A percentile compares a stretch with the other conserved stretches of the same genome.
These are phyloP conservation scores for Xylocampa areola DNA, from an alignment of 2,888 invertebrate species.

Conservation along the genomic window DNA sequence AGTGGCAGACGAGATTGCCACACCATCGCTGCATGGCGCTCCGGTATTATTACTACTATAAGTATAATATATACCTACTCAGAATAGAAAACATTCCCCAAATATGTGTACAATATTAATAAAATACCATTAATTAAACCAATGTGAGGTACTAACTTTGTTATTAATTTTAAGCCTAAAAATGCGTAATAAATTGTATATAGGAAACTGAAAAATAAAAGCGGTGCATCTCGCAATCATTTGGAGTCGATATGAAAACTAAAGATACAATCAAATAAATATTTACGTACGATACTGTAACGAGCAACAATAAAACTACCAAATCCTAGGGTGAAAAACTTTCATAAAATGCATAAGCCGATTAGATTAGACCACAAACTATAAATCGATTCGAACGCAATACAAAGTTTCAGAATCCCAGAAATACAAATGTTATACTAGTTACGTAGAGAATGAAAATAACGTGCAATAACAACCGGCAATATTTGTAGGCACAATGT, in stretches of 20 bases:
- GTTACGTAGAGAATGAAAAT: conserved; percentile 43
- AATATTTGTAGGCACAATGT: conserved; percentile 34
- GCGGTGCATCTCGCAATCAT: not conserved
- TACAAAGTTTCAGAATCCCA: conserved; percentile 30
- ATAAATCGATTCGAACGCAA: conserved; percentile 18
- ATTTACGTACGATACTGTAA: too few species aligned
- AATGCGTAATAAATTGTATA: not conserved
- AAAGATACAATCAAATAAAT: not conserved
- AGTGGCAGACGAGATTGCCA: conserved; percentile 48
- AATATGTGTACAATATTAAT: conserved; percentile 26
- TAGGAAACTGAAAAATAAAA: conserved; percentile 14
- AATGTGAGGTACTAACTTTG: conserved; percentile 30
- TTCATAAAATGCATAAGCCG: conserved; percentile 3
- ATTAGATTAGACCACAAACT: conserved; percentile 17
- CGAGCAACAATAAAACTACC: conserved; percentile 6
- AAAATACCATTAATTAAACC: conserved; percentile 21
- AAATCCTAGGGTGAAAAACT: not conserved
- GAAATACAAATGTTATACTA: conserved; percentile 36
- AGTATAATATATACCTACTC: too few species aligned
- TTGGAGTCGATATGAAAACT: not conserved
- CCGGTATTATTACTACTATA: conserved; percentile 9
- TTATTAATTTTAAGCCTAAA: conserved; percentile 18
- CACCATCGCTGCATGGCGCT: conserved; percentile 26
- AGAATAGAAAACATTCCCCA: conserved; percentile 35
- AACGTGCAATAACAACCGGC: conserved; percentile 34